Evolutionary conservation across 2,113 vertebrate genomes (phyloP).

Genomic region (Myiopsitta monachus): DNA sequence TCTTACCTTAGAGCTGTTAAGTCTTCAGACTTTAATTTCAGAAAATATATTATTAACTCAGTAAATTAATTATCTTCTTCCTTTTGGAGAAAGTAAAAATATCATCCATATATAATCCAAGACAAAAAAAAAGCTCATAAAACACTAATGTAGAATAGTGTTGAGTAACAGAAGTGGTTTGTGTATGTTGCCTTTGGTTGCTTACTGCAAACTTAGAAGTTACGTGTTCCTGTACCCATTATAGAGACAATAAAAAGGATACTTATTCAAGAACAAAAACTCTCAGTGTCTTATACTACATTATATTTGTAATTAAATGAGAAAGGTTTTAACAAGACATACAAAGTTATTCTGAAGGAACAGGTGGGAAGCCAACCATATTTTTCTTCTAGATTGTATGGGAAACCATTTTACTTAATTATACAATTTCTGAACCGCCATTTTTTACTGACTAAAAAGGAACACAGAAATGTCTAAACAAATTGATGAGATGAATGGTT

Average conservation of each 20-base stretch:
- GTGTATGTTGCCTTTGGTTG: neutral
- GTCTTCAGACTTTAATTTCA: neutral
- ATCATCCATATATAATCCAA: neutral
- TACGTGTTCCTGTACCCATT: neutral
- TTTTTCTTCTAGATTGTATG: neutral
- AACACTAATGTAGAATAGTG: accelerated
- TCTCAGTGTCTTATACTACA: neutral
- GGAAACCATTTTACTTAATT: neutral
- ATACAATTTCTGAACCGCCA: neutral
- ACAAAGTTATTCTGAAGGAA: neutral
- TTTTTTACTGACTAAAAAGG: neutral
- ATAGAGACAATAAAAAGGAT: neutral
- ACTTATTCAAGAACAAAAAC: neutral
- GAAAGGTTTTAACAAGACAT: neutral
- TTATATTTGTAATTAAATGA: neutral
- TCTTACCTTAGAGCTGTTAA: neutral
- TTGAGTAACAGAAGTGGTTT: neutral
- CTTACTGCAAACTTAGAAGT: accelerated
- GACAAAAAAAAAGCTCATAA: neutral
- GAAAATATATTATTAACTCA: neutral
- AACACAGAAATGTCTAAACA: neutral
- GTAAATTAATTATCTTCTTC: neutral
- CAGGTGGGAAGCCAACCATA: neutral
- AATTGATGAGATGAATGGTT: neutral
- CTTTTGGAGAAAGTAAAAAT: neutral